These are phyloP conservation scores for Drosophila watanabei DNA, from an alignment of 1,140 invertebrate genomes.

Conservation along the genomic window DNA sequence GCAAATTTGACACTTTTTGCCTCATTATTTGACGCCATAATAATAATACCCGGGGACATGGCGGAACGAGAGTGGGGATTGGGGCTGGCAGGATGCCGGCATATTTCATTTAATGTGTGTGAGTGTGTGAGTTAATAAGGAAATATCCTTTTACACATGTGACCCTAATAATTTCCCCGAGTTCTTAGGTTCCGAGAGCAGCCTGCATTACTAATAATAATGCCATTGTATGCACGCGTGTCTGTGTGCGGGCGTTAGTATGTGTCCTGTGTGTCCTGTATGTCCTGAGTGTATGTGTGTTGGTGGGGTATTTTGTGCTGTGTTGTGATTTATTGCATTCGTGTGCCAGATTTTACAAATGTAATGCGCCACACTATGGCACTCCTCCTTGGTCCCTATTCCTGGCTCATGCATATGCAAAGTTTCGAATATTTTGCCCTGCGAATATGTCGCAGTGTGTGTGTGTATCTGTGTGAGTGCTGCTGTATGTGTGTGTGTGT, in stretches of 20 bases:
- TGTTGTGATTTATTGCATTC: slow-evolving; percentile 84
- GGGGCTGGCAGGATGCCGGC: slow-evolving; percentile 31
- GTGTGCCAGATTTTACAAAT: slow-evolving; percentile 84
- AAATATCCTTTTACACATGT: slow-evolving; percentile 84
- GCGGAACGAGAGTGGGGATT: slow-evolving; percentile 1
- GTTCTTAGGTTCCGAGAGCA: slow-evolving; percentile 65
- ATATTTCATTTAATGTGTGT: slow-evolving; percentile 49
- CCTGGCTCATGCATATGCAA: slow-evolving; percentile 72
- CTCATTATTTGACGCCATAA: slow-evolving; percentile 81
- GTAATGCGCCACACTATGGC: slow-evolving; percentile 74
- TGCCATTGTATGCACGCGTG: slow-evolving; percentile 61
- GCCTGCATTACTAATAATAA: slow-evolving; percentile 82
- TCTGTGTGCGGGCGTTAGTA: slow-evolving; percentile 14
- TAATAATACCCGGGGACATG: slow-evolving; percentile 56
- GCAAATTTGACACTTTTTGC: slow-evolving; percentile 80
- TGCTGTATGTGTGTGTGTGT: slow-evolving; percentile 26
- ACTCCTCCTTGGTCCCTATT: slow-evolving; percentile 11
- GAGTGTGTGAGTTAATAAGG: slow-evolving; percentile 72
- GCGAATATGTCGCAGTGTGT: slow-evolving; percentile 69
- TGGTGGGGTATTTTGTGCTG: slow-evolving; percentile 61
- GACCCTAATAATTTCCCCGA: slow-evolving; percentile 79
- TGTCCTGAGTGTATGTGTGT: slow-evolving; percentile 29
- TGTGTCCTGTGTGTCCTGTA: slow-evolving; percentile 20
- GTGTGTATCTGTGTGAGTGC: slow-evolving; percentile 17
- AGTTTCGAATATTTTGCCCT: slow-evolving; percentile 78